Evolutionary conservation across 2,888 invertebrate species (phyloP).

Genomic region (Eucriotettix oculatus): DNA sequence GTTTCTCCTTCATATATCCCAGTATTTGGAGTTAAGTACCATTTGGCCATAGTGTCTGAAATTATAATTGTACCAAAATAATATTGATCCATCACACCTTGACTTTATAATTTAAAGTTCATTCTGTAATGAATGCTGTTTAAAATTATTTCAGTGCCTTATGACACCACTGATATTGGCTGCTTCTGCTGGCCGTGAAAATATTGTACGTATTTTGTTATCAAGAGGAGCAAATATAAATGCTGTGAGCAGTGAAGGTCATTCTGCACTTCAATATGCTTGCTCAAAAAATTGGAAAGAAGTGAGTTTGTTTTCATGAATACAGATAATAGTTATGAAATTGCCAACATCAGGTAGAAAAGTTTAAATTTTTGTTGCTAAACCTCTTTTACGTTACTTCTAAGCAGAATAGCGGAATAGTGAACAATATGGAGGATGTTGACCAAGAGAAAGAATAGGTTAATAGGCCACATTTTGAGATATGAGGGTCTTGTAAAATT

Average conservation of each 20-base stretch:
- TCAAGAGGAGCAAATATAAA: constrained; percentile 55
- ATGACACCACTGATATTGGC: constrained; percentile 68
- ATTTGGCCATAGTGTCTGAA: too few species aligned
- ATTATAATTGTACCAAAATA: too few species aligned
- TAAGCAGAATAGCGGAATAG: too few species aligned
- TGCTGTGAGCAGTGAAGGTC: constrained; percentile 52
- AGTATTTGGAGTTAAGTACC: too few species aligned
- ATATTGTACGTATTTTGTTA: constrained; percentile 48
- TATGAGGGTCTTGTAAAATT: too few species aligned
- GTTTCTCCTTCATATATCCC: too few species aligned
- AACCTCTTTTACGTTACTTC: too few species aligned
- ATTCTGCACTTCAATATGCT: constrained; percentile 70
- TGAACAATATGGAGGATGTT: too few species aligned
- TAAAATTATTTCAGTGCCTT: constrained; percentile 29
- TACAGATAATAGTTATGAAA: constrained; percentile 27
- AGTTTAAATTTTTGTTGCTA: too few species aligned
- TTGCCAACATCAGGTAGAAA: constrained; percentile 44
- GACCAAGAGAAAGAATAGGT: too few species aligned
- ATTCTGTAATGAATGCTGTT: background rate
- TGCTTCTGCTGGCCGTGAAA: constrained; percentile 55
- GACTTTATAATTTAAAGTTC: background rate
- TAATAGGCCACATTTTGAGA: too few species aligned
- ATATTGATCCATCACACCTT: background rate
- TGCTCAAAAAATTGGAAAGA: constrained; percentile 66
- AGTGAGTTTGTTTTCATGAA: constrained; percentile 24